A percentile compares a stretch with the other conserved stretches of the same genome.
phyloP scores from a whole-genome alignment of 2,113 vertebrate genomes.

The Ceuthmochares aereus region DNA sequence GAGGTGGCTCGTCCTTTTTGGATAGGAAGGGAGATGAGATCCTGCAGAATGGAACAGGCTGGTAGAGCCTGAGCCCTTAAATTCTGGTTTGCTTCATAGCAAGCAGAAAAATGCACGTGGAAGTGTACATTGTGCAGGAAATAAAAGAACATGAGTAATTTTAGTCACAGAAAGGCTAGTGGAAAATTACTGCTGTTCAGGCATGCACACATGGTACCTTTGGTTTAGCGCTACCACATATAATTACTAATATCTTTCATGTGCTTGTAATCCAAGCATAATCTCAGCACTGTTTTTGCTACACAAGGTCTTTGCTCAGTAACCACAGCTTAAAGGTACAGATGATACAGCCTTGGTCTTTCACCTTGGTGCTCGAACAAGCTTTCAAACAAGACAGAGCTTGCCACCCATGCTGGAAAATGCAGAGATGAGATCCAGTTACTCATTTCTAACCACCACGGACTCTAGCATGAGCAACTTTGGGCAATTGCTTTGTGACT shows the following conservation, averaged over 20 bases:
- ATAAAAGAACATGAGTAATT: background rate
- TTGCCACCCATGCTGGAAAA: rapidly evolving
- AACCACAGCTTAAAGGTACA: background rate
- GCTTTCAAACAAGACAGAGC: background rate
- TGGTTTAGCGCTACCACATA: background rate
- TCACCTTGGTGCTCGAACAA: background rate
- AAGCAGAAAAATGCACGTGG: background rate
- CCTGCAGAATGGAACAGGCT: background rate
- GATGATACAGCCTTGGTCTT: background rate
- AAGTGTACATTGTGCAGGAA: background rate
- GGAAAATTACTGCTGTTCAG: rapidly evolving
- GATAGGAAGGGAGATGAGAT: background rate
- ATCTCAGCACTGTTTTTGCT: background rate
- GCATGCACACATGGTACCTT: background rate
- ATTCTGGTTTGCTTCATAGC: background rate
- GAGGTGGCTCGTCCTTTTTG: background rate
- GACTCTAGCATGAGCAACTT: background rate
- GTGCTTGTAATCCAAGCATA: background rate
- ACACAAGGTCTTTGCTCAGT: rapidly evolving
- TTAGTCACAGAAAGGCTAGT: background rate
- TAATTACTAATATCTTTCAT: background rate
- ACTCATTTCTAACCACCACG: background rate
- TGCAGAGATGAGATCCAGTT: background rate
- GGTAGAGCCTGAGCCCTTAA: background rate
- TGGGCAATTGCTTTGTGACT: background rate